Evolutionary conservation across 1,140 invertebrate genomes (phyloP).

Genomic region (Neocloeon triangulifer): DNA sequence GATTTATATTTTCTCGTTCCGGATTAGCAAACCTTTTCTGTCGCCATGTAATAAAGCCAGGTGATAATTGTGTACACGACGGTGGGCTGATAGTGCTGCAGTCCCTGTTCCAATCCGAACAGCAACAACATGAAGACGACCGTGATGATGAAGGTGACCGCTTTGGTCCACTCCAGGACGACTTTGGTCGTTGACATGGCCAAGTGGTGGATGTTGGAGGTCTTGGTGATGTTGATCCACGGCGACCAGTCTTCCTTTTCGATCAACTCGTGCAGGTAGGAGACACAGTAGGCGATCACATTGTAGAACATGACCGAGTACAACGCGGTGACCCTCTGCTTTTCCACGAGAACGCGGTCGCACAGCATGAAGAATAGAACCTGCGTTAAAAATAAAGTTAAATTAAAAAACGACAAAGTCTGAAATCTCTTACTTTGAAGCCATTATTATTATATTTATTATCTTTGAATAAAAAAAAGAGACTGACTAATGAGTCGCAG

Average conservation of each 20-base stretch:
- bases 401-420: too few relatives aligned
- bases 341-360: constrained; percentile 32
- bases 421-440: too few relatives aligned
- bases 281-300: constrained; percentile 49
- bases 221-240: constrained; percentile 43
- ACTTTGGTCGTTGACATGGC: constrained; percentile 64
- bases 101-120: constrained; percentile 46
- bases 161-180: constrained; percentile 60
- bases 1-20: too few relatives aligned
- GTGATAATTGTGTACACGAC: constrained; percentile 35
- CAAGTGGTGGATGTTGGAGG: constrained; percentile 46
- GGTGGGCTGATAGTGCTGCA: constrained; percentile 47
- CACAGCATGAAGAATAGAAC: constrained; percentile 46
- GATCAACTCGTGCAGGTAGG: constrained; percentile 44
- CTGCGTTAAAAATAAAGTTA: too few relatives aligned
- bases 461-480: too few relatives aligned
- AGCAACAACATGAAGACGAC: constrained; percentile 53
- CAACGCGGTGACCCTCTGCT: constrained; percentile 37
- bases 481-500: too few relatives aligned
- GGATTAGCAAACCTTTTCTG: constrained; percentile 30
- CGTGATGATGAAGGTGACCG: constrained; percentile 54
- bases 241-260: constrained; percentile 53
- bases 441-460: too few relatives aligned
- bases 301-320: constrained; percentile 65
- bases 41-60: constrained; percentile 42